Percentiles rank a stretch among this genome's conserved stretches.
Conservation (phyloP, 2,113 vertebrate species). For the Neolamprologus tretocephalus region DNA sequence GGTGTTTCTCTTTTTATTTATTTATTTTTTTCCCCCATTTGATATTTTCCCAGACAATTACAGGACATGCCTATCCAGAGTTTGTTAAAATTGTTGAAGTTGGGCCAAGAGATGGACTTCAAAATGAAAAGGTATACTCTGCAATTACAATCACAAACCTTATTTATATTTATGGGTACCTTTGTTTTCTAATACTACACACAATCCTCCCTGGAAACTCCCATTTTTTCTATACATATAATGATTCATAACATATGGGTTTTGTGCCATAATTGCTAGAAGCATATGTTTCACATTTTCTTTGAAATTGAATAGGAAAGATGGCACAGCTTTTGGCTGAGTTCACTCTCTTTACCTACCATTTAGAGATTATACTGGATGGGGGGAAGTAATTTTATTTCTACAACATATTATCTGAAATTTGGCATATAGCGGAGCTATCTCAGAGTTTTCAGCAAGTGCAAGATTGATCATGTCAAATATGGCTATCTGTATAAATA, state of each 20-base stretch:
- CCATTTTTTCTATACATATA: background rate
- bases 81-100: conserved; percentile 95
- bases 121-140: conserved; percentile 89
- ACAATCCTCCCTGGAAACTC: background rate
- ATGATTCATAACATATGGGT: conserved; percentile 25
- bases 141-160: background rate
- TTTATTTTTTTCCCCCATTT: background rate
- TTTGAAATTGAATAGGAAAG: conserved; percentile 55
- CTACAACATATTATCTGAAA: background rate
- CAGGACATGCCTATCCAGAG: conserved; percentile 72
- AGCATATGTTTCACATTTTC: conserved; percentile 65
- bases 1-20: background rate
- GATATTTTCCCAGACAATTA: conserved; percentile 60
- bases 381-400: background rate
- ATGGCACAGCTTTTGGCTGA: conserved; percentile 43
- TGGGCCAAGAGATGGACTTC: conserved; percentile 91
- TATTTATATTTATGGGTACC: background rate
- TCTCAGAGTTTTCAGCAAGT: background rate
- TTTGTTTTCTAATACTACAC: background rate
- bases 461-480: background rate
- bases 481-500: background rate
- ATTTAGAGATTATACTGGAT: background rate
- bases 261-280: conserved; percentile 27
- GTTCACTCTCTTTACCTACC: conserved; percentile 25
- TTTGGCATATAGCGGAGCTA: background rate